These are phyloP conservation scores for Epizoanthus rinbou DNA, from an alignment of 92 coral and sea anemone genomes.

Conservation along the genomic window DNA sequence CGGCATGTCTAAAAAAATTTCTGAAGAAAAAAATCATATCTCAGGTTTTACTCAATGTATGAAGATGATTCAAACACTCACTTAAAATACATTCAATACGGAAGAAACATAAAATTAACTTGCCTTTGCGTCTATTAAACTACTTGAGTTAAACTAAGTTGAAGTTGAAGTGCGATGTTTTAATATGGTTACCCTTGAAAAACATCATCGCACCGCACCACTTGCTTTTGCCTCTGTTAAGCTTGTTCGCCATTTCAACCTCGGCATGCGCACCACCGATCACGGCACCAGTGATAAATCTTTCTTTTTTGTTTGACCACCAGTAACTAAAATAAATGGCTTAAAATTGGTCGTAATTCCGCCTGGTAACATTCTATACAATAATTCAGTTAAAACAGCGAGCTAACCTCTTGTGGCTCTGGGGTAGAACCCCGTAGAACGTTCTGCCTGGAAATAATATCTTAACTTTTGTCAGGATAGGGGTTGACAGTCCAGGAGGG, in stretches of 20 bases:
- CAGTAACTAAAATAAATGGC: conserved; percentile 1
- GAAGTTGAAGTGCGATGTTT: conserved; percentile 7
- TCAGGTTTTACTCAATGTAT: neutral
- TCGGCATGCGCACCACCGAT: neutral
- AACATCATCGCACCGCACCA: neutral
- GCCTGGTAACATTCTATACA: neutral
- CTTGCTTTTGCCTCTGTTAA: conserved; percentile 13
- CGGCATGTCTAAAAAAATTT: neutral
- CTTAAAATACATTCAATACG: neutral
- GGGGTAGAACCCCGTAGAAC: conserved; percentile 15
- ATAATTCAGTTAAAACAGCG: conserved; percentile 1
- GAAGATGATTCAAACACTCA: conserved; percentile 2
- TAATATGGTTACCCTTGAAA: neutral
- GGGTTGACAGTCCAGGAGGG: conserved; percentile 12
- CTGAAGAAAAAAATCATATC: neutral
- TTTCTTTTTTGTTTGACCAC: neutral
- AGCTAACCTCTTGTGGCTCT: conserved; percentile 1
- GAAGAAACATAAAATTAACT: neutral
- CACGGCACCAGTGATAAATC: conserved; percentile 8
- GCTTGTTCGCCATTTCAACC: conserved; percentile 15
- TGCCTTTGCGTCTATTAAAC: neutral
- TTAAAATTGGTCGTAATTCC: conserved; percentile 14
- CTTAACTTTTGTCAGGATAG: conserved; percentile 12
- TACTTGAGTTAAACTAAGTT: neutral
- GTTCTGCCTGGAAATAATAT: conserved; percentile 15